Base-by-base conservation (phyloP, 2,113 vertebrate genomes). In the Forbesichthys agassizii region DNA sequence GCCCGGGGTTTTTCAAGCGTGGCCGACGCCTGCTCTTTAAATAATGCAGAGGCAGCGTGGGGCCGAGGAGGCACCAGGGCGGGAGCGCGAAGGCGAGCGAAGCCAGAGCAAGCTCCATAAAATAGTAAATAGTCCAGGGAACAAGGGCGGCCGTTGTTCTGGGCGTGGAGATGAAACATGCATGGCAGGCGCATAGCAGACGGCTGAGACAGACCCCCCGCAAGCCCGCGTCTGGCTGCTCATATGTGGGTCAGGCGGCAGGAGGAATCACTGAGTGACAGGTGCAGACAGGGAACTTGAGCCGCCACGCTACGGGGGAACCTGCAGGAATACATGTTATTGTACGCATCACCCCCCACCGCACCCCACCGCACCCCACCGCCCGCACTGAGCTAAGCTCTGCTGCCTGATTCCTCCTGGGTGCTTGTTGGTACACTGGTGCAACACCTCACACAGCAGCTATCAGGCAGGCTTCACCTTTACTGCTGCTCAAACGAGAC, bases 161-260 rank as follows among this genome's bases (percentile, higher is more conserved):
- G 79, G 77, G 82, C 77, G 72, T 57, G 64, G 49, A 55, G 70
- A 91, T 91, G 68, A 93, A 93, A 92, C 85, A 93, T 91, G 90
- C 79, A 92, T 87, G 49, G 61, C 12, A 10, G 71, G 71, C 82
- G 76, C 33, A 33, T 61, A 65, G 82, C 83, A 20, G 20, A 20
- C 1, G 27, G 27, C 27, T 27, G 2, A 90, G 87, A 90, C 83
- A 81, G 84, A 85, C 81, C 85, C 80, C 67, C 85, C 77, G 69
- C 68, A 83, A 46, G 79, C 77, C 64, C 73, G 52, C 71, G 80
- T 84, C 81, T 88, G 84, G 67, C 64, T 77, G 71, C 72, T 71
- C 83, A 86, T 85, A 92, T 91, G 78, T 91, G 84, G 89, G 90
- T 89, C 90, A 91, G 63, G 60, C 64, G 58, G 49, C 55, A 66